phyloP scores from a whole-genome alignment of 2,113 vertebrate genomes.

The Austrofundulus limnaeus region DNA sequence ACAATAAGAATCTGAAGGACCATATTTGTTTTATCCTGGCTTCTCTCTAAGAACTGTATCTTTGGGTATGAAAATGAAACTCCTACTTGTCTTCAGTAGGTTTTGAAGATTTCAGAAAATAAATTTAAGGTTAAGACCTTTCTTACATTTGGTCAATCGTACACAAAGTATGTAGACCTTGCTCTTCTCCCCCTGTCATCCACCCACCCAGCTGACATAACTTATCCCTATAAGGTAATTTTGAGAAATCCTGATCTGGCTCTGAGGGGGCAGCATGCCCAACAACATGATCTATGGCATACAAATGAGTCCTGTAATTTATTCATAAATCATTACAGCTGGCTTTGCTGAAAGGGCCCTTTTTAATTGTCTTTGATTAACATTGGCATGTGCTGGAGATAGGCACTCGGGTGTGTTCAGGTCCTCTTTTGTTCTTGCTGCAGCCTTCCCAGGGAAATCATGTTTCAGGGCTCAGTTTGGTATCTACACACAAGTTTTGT shows the following conservation, averaged over 20 bases:
- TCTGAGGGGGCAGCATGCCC: conserved; percentile 55
- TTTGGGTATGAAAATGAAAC: not conserved
- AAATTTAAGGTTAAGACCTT: not conserved
- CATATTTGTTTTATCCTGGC: not conserved
- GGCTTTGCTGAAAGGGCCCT: conserved; percentile 72
- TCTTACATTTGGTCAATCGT: too few relatives aligned
- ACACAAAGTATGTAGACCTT: too few relatives aligned
- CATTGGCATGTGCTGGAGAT: conserved; percentile 72
- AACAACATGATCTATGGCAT: conserved; percentile 80
- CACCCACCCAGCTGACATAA: conserved; percentile 1
- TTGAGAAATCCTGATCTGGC: conserved; percentile 48
- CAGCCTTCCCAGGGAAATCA: conserved; percentile 71
- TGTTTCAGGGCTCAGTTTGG: conserved; percentile 51
- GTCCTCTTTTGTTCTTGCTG: conserved; percentile 72
- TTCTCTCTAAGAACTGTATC: not conserved
- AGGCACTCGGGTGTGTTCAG: conserved; percentile 50
- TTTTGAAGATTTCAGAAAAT: not conserved
- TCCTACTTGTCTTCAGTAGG: not conserved
- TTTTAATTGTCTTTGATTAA: conserved; percentile 84
- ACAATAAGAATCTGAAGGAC: not conserved
- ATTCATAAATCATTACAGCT: conserved; percentile 82
- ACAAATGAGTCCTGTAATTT: conserved; percentile 81
- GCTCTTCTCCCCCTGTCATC: not conserved
- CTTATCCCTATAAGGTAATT: conserved; percentile 48
- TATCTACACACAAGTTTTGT: conserved; percentile 25